Base-by-base conservation (phyloP, 2,113 vertebrate species). In the Siniperca chuatsi region DNA sequence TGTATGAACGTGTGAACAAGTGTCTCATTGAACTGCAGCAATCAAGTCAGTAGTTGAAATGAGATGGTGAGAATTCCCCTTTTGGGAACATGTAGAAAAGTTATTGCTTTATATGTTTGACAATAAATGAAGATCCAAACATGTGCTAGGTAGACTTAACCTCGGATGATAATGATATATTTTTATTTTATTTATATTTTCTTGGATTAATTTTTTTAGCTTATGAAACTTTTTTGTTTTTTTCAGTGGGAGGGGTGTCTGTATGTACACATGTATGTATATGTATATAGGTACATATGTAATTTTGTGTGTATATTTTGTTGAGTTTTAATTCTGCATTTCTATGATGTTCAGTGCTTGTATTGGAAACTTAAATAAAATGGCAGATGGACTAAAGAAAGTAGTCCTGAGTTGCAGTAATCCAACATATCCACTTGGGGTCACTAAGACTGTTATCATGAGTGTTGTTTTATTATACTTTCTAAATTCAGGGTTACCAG, bases 351-450 rank as follows among this genome's bases (percentile, higher is more conserved):
- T 71, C 25, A 55, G 0, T 2, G 9, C 7, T 60, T 23, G 4
- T 16, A 4, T 1, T 33, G 35, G 21, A 58, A 61, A 57, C 7
- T 16, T 29, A 20, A 55, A 46, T 35, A 18, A 35, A 65, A 70
- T 10, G 2, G 7, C 25, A 18, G 15, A 44, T 44, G 15, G 10
- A 48, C 18, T 23, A 15, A 37, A 68, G 20, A 58, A 44, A 33
- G 21, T 7, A 29, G 6, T 20, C 7, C 10, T 48, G 10, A 52
- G 3, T 67, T 87, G 85, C 62, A 90, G 10, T 87, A 64, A 78
- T 9, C 11, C 20, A 44, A 50, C 1, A 79, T 52, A 1, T n/a
- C 90, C 90, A 90, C 90, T 85, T 33, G 92, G 35, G 13, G 92
- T 81, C 93, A 75, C 70, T n/a, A n/a, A 89, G 20, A 62, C 37